Evolutionary conservation across 2,888 invertebrate genomes (phyloP).

Genomic region (Eupithecia dodoneata): DNA sequence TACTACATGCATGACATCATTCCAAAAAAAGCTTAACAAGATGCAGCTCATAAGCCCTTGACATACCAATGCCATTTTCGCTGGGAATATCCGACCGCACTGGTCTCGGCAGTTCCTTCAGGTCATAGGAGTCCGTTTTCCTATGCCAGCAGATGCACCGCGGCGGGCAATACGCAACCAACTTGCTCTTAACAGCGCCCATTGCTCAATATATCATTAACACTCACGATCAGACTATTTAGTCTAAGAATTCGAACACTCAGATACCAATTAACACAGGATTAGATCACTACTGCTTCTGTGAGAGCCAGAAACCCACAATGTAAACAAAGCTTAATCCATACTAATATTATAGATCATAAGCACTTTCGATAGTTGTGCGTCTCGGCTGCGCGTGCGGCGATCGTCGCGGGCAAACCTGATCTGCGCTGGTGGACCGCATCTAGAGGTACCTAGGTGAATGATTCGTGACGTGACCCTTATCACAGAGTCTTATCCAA

Average conservation of each 20-base stretch:
- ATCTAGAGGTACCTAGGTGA: slow-evolving; percentile 26
- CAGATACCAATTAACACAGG: slow-evolving; percentile 58
- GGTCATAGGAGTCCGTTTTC: slow-evolving; percentile 65
- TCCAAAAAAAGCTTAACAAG: background rate
- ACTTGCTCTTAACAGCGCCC: slow-evolving; percentile 72
- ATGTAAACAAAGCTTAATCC: slow-evolving; percentile 66
- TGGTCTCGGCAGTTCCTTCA: slow-evolving; percentile 72
- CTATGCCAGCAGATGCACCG: slow-evolving; percentile 60
- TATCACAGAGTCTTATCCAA: slow-evolving; percentile 35
- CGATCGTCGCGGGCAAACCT: slow-evolving; percentile 31
- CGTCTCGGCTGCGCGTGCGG: slow-evolving; percentile 37
- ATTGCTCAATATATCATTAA: slow-evolving; percentile 54
- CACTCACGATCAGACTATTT: slow-evolving; percentile 42
- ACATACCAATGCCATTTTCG: slow-evolving; percentile 68
- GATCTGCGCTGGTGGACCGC: slow-evolving; percentile 35
- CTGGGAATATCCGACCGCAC: slow-evolving; percentile 63
- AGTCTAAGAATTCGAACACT: slow-evolving; percentile 46
- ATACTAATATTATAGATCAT: slow-evolving; percentile 46
- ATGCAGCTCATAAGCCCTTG: slow-evolving; percentile 45
- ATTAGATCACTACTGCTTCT: slow-evolving; percentile 64
- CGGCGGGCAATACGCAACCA: slow-evolving; percentile 58
- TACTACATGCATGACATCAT: slow-evolving; percentile 47
- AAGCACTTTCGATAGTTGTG: slow-evolving; percentile 28
- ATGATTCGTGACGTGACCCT: slow-evolving; percentile 41
- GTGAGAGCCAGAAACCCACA: slow-evolving; percentile 53